A percentile compares a stretch with the other conserved stretches of the same genome.
Evolutionary conservation across 2,888 invertebrate genomes (phyloP).

Genomic region (Pandemis cinnamomeana): DNA sequence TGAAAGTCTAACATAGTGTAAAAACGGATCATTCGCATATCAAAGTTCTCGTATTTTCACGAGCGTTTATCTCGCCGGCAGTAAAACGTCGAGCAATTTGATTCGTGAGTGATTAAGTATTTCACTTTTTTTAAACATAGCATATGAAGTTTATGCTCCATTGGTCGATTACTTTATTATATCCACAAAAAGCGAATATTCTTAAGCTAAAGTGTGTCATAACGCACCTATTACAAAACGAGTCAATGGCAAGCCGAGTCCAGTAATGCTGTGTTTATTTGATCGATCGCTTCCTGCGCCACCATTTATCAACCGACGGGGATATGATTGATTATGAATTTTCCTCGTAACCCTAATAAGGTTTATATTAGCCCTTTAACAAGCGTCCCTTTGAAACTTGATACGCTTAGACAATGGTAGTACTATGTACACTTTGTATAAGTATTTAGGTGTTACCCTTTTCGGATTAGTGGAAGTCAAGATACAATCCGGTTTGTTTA

Average conservation of each 20-base stretch:
- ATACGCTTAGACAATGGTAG: constrained; percentile 11
- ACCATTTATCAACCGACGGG: constrained; percentile 34
- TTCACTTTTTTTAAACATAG: too few relatives aligned
- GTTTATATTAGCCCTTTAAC: constrained; percentile 20
- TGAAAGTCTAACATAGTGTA: too few relatives aligned
- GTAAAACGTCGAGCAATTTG: too few relatives aligned
- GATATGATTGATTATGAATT: constrained; percentile 40
- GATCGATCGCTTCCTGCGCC: constrained; percentile 24
- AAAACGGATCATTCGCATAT: too few relatives aligned
- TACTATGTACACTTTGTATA: background rate
- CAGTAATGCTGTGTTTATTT: constrained; percentile 23
- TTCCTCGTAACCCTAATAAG: constrained; percentile 35
- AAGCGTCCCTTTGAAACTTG: constrained; percentile 13
- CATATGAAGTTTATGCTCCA: too few relatives aligned
- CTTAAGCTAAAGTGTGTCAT: background rate
- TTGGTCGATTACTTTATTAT: too few relatives aligned
- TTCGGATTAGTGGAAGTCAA: background rate
- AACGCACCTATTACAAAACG: constrained; percentile 12
- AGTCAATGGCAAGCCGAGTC: constrained; percentile 16
- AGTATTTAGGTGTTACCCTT: background rate
- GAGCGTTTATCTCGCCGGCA: too few relatives aligned
- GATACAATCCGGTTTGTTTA: too few relatives aligned
- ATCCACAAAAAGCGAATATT: background rate
- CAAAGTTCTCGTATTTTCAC: too few relatives aligned
- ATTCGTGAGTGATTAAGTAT: too few relatives aligned